phyloP scores from a whole-genome alignment of 2,113 vertebrate genomes.

The Poecilia latipinna region DNA sequence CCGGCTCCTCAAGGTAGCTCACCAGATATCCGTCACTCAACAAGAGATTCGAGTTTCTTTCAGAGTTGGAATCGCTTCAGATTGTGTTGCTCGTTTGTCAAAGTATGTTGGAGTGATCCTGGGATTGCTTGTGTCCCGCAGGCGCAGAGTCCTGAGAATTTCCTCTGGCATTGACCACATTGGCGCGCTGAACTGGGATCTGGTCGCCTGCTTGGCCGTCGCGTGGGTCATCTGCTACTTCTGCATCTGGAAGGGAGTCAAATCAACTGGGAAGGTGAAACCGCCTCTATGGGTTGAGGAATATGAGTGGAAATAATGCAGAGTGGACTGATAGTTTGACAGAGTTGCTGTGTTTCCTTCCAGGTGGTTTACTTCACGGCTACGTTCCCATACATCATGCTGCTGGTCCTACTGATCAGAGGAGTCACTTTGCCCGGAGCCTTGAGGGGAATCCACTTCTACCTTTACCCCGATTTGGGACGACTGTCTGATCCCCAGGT shows the following conservation, averaged over 20 bases:
- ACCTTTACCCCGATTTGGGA: conserved; percentile 90
- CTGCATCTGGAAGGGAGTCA: conserved; percentile 98
- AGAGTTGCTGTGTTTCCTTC: conserved; percentile 5
- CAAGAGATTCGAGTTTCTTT: not conserved
- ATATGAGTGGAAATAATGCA: not conserved
- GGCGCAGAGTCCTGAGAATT: conserved; percentile 89
- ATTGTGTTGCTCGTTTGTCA: not conserved
- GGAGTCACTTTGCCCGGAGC: conserved; percentile 92
- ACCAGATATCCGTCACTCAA: not conserved
- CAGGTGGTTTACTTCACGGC: conserved; percentile 98
- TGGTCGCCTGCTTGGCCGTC: conserved; percentile 88
- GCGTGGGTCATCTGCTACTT: conserved; percentile 97
- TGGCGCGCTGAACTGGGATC: conserved; percentile 90
- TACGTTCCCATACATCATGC: conserved; percentile 94
- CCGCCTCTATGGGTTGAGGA: not conserved
- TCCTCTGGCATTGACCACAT: conserved; percentile 90
- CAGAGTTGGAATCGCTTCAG: not conserved
- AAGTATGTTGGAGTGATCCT: not conserved
- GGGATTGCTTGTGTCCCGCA: conserved; percentile 46
- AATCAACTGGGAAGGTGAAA: conserved; percentile 92
- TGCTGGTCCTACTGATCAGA: conserved; percentile 88
- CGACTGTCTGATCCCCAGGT: conserved; percentile 93
- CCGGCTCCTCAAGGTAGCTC: conserved; percentile 75
- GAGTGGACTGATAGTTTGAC: not conserved
- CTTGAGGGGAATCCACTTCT: conserved; percentile 88